Base-by-base conservation (phyloP, 2,113 vertebrate genomes). In the Perccottus glenii region DNA sequence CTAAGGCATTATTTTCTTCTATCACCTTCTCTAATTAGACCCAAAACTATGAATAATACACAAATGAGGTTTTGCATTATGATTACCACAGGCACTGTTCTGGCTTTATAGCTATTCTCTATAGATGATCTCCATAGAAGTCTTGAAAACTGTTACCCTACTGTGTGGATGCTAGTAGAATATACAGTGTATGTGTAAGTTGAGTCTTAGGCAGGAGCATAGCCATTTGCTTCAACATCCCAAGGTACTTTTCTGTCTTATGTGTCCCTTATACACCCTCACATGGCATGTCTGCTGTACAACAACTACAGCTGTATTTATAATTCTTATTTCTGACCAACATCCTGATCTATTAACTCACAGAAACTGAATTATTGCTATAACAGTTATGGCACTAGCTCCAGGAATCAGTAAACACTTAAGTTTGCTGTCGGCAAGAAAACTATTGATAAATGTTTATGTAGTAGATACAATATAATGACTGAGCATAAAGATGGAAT, bases 261-360 rank as follows among this genome's bases (percentile, higher is more conserved):
- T 57, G 64, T 75, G 35, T 65, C 51, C 45, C 60, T 70, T 70
- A 75, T 85, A 55, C 62, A 83, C 83, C 81, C 75, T 81, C 49
- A 52, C 53, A 27, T 75, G 86, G 62, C 75, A 80, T 81, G 63
- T 85, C 64, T 73, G 66, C 33, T 51, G 52, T 77, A 53, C 33
- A 64, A 56, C 7, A 72, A 46, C 15, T 45, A 14, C n/a, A 38
- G 57, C 55, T 62, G 16, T 55, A 64, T 67, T 45, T 61, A 78
- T 19, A 11, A 58, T 49, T 56, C 11, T 32, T 15, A 70, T 10
- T 58, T 73, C 35, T 32, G 52, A 19, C 10, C 66, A 49, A 40
- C 44, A 60, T 70, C 19, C 42, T 65, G 5, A 64, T 55, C 5
- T 2, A 56, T 73, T 75, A 58, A 62, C 58, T 70, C 14, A 5